A percentile compares a stretch with the other conserved stretches of the same genome.
Conservation (phyloP, 2,797 vertebrate genomes). For the Sebastes baramenuke region DNA sequence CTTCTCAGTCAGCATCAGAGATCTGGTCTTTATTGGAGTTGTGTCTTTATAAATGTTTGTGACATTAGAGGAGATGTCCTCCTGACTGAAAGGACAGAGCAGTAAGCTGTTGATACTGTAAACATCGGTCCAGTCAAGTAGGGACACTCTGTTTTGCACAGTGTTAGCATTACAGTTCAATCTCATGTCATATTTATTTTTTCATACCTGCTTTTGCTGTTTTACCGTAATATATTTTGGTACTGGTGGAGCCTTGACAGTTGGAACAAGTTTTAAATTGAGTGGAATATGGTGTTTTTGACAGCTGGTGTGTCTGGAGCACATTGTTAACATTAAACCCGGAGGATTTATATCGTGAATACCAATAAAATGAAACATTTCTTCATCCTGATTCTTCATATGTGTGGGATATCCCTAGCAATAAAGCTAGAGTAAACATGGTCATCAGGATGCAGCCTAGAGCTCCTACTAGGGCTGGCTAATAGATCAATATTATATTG, state of each 20-base stretch:
- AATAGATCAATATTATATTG: too few species aligned
- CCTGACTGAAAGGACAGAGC: not conserved
- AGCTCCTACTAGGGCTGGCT: too few species aligned
- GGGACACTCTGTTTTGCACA: not conserved
- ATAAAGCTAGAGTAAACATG: not conserved
- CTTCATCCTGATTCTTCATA: not conserved
- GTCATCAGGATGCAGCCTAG: not conserved
- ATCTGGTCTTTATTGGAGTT: not conserved
- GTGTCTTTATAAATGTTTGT: not conserved
- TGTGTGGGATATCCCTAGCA: not conserved
- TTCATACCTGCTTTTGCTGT: not conserved
- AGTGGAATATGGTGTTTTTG: not conserved
- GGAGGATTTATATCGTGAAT: not conserved
- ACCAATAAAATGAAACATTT: not conserved
- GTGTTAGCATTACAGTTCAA: not conserved
- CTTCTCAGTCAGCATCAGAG: not conserved
- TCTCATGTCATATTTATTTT: not conserved
- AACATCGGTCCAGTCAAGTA: not conserved
- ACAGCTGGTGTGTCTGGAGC: not conserved
- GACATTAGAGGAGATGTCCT: not conserved
- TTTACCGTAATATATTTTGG: not conserved
- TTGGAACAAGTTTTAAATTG: not conserved
- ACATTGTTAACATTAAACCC: not conserved
- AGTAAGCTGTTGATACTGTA: constrained; percentile 26
- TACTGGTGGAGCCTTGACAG: not conserved